These are phyloP conservation scores for Drosophila hydei DNA, from an alignment of 1,140 invertebrate species.

Conservation along the genomic window DNA sequence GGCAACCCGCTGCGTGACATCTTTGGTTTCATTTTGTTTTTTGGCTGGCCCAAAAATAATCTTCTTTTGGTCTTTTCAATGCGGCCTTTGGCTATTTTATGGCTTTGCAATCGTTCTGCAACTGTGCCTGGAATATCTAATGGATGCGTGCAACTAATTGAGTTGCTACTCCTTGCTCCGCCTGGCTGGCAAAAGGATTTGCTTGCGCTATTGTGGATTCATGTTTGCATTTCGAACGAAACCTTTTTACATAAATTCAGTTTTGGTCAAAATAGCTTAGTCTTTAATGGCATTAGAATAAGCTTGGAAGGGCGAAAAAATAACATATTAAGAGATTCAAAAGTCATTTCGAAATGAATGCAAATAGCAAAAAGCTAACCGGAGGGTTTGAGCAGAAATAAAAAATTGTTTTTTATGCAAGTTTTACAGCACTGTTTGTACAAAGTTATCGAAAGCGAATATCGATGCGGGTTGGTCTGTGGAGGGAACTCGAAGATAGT, in stretches of 20 bases:
- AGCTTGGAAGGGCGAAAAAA: not conserved
- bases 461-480: too few species aligned
- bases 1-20: slow-evolving; percentile 74
- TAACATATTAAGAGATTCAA: slow-evolving; percentile 6
- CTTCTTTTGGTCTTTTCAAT: slow-evolving; percentile 60
- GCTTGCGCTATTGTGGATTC: slow-evolving; percentile 11
- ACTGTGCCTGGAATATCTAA: slow-evolving; percentile 75
- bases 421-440: not conserved
- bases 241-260: slow-evolving; percentile 41
- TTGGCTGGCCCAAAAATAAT: slow-evolving; percentile 54
- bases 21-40: slow-evolving; percentile 62
- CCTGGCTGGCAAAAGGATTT: slow-evolving; percentile 18
- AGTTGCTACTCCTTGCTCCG: slow-evolving; percentile 48
- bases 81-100: slow-evolving; percentile 75
- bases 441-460: too few species aligned
- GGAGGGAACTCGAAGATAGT: too few species aligned
- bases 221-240: slow-evolving; percentile 36
- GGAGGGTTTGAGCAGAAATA: not conserved
- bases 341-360: slow-evolving; percentile 8
- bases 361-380: not conserved
- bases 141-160: slow-evolving; percentile 79
- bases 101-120: slow-evolving; percentile 78
- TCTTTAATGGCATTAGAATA: slow-evolving; percentile 31
- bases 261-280: slow-evolving; percentile 32
- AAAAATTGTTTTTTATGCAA: not conserved